Evolutionary conservation across 2,113 vertebrate species (phyloP).

Genomic region (Melanotaenia duboulayi): DNA sequence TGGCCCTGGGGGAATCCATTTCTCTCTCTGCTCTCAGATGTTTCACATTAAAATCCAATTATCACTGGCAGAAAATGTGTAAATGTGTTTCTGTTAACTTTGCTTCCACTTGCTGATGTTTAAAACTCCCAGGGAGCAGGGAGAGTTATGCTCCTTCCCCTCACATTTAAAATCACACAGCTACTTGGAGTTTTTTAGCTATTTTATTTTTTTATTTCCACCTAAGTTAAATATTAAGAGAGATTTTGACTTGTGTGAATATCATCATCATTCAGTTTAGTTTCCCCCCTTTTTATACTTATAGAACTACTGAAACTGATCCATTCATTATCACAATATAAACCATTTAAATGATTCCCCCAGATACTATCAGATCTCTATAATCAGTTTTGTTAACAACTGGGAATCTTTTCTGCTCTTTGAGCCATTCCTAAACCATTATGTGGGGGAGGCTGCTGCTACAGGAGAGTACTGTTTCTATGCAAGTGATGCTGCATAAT

Average conservation of each 20-base stretch:
- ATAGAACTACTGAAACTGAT: too few relatives aligned
- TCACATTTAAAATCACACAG: constrained; percentile 25
- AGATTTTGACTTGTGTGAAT: background rate
- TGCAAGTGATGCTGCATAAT: too few relatives aligned
- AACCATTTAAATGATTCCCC: too few relatives aligned
- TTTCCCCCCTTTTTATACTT: too few relatives aligned
- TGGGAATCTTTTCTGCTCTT: too few relatives aligned
- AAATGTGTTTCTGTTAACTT: constrained; percentile 56
- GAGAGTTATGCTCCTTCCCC: background rate
- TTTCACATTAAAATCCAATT: constrained; percentile 74
- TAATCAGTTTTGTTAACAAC: too few relatives aligned
- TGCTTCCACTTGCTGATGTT: constrained; percentile 36
- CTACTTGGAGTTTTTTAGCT: background rate
- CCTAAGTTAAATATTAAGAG: background rate
- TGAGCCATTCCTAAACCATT: too few relatives aligned
- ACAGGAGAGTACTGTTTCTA: too few relatives aligned
- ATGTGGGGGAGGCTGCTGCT: too few relatives aligned
- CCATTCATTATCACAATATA: too few relatives aligned
- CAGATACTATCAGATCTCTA: too few relatives aligned
- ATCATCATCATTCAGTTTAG: too few relatives aligned
- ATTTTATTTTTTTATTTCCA: background rate
- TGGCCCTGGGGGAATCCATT: constrained; percentile 48
- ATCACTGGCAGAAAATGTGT: constrained; percentile 50
- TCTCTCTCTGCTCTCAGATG: constrained; percentile 45
- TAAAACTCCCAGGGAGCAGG: constrained; percentile 23